Evolutionary conservation across 2,888 invertebrate species (phyloP).

Genomic region (Belgica antarctica): DNA sequence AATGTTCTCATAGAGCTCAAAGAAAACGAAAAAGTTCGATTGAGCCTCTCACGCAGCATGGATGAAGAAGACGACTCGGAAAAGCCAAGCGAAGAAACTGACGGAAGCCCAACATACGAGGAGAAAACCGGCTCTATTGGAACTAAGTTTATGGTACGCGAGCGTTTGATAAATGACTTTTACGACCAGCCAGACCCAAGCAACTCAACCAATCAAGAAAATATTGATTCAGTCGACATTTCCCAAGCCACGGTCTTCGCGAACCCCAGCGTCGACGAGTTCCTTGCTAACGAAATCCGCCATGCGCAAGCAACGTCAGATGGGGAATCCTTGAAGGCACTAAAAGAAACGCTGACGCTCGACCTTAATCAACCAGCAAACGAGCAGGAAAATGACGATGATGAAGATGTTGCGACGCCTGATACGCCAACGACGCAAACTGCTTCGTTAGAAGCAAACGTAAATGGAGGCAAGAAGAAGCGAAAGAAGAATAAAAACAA

Average conservation of each 20-base stretch:
- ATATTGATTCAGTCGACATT: slow-evolving; percentile 48
- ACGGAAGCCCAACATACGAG: slow-evolving; percentile 46
- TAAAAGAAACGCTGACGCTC: slow-evolving; percentile 31
- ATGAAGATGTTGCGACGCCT: slow-evolving; percentile 5
- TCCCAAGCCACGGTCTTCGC: slow-evolving; percentile 51
- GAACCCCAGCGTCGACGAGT: slow-evolving; percentile 51
- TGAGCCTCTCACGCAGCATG: slow-evolving; percentile 55
- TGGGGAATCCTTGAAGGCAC: background rate
- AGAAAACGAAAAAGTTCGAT: slow-evolving; percentile 55
- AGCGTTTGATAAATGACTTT: slow-evolving; percentile 44
- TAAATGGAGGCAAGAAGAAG: slow-evolving; percentile 34
- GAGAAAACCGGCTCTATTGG: slow-evolving; percentile 39
- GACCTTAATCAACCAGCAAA: slow-evolving; percentile 8
- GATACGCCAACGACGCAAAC: slow-evolving; percentile 35
- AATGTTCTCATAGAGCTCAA: slow-evolving; percentile 55
- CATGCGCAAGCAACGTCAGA: slow-evolving; percentile 12
- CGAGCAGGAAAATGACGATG: slow-evolving; percentile 35
- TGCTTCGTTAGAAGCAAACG: background rate
- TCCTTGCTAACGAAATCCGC: slow-evolving; percentile 34
- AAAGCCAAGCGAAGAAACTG: slow-evolving; percentile 46
- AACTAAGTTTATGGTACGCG: slow-evolving; percentile 44
- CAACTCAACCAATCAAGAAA: background rate
- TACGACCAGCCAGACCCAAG: slow-evolving; percentile 28
- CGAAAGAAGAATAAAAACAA: slow-evolving; percentile 16
- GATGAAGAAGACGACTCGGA: slow-evolving; percentile 49